These are phyloP conservation scores for Phenganax subtilis DNA, from an alignment of 92 coral and sea anemone species.

Conservation along the genomic window DNA sequence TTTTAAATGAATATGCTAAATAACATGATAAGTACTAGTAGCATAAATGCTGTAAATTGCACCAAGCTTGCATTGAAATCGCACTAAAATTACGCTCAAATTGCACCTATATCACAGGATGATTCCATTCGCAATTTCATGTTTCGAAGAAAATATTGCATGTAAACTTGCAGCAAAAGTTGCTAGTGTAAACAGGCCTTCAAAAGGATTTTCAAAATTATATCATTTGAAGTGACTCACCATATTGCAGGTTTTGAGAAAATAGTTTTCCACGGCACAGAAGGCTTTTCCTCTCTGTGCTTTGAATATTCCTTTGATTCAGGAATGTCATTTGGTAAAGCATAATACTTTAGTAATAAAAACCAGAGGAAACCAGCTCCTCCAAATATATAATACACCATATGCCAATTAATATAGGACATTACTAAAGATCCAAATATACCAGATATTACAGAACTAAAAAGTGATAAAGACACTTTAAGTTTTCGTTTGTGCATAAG, in stretches of 20 bases:
- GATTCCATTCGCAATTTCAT: no score
- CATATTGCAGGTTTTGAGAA: constrained; percentile 80
- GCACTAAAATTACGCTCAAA: no score
- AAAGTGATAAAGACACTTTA: not conserved
- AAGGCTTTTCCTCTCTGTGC: constrained; percentile 45
- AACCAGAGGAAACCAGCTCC: constrained; percentile 72
- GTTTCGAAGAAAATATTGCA: no score
- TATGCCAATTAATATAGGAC: constrained; percentile 73
- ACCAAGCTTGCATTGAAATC: no score
- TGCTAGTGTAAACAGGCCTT: not conserved
- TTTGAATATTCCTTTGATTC: constrained; percentile 25
- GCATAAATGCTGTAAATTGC: no score
- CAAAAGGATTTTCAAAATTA: not conserved
- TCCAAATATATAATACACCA: constrained; percentile 74
- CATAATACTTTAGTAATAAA: constrained; percentile 58
- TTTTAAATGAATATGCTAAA: no score
- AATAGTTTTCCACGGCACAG: constrained; percentile 73
- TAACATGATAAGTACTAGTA: no score
- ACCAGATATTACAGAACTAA: constrained; percentile 51
- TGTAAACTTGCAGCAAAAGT: not conserved
- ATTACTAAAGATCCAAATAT: constrained; percentile 85
- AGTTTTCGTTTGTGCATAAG: not conserved
- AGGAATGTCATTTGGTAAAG: constrained; percentile 43
- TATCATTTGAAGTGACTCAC: constrained; percentile 44
- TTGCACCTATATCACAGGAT: no score